Base-by-base conservation (phyloP, 1,140 invertebrate species). In the Druon quercuslanigerum region DNA sequence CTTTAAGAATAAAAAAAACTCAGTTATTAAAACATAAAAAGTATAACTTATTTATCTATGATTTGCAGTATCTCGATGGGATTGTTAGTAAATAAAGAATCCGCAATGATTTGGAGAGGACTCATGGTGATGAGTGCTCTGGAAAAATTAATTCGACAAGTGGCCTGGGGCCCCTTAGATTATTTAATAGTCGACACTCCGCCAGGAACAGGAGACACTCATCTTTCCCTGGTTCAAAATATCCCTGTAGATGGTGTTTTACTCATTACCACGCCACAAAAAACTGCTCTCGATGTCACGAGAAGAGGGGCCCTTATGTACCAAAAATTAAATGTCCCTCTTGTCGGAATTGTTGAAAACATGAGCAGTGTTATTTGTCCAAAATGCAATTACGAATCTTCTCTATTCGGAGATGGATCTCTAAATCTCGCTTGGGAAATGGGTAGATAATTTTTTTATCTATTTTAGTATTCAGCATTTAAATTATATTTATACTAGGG, bases 41-140 rank as follows among this genome's bases (percentile, higher is more conserved):
- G 0, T 20, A 14, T 33, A 40, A 14, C 3, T 1, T 33, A 60
- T 14, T 60, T 33, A 33, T 60, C 25, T 66, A 4, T 66, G 16
- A 66, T 66, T 33, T 40, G 25, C 33, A 96, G 95, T 85, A 96
- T 98, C 94, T 98, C 97, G 8, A 98, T 98, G 96, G 97, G 97
- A 70, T 95, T 98, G 87, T 89, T 98, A 12, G 95, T 97, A 0
- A 94, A 95, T 9, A 93, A 96, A 81, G 94, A 95, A 81, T 93
- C 94, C 56, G 94, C 97, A 0, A 94, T 97, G 11, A 94, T 98
- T 33, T 98, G 97, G 97, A 92, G 97, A 81, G 97, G 97, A 0
- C 92, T 97, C 6, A 97, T 98, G 94, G 98, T 99, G 14, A 99
- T 99, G 97, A 96, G 95, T 81, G 97, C 97, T 2, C 89, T 99